Base-by-base conservation (phyloP, 2,888 invertebrate species). In the Cantharis rufa region DNA sequence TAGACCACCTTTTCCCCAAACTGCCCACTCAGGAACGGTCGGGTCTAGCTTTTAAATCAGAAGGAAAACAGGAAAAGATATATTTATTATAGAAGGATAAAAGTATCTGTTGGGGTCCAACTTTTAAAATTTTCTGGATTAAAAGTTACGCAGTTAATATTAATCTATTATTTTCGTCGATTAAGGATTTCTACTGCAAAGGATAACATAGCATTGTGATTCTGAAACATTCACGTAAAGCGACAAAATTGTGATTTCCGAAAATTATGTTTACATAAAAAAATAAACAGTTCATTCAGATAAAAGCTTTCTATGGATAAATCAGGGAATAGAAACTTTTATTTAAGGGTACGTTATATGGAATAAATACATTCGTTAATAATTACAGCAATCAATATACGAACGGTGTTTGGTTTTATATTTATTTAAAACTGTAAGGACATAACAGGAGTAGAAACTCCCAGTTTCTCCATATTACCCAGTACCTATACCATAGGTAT, bases 61-160 rank as follows among this genome's bases (percentile, higher is more conserved):
- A 48, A 66, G 62, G 72, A 68, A 64, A 66, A 66, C 48, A 68
- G 68, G 68, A 68, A 48, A 61, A 72, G 24, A 66, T 68, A 72
- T 61, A 48, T 48, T 18, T 66, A 72, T 64, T 32, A 24, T 10
- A n/a, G 66, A 71, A 72, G 66, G 71, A 61, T 48, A 66, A 72
- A 48, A 66, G 48, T 72, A 66, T 66, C 72, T 18, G 72, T 15
- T n/a, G 66, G 48, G 66, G 66, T 72, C 64, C 64, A 61, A 28
- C 24, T 68, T 68, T 66, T 66, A 32, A 72, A 66, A 24, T 13
- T 48, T 48, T 48, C 9, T n/a, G n/a, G 48, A 48, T 48, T 48
- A 48, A 48, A 48, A 48, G 48, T 48, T 48, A 48, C 2, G 48
- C 32, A 32, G 32, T 32, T 32, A 32, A 32, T 32, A n/a, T 48